Percentiles rank a stretch among this genome's conserved stretches.
phyloP scores from a whole-genome alignment of 2,113 vertebrate species.

The Phyllostomus hastatus region DNA sequence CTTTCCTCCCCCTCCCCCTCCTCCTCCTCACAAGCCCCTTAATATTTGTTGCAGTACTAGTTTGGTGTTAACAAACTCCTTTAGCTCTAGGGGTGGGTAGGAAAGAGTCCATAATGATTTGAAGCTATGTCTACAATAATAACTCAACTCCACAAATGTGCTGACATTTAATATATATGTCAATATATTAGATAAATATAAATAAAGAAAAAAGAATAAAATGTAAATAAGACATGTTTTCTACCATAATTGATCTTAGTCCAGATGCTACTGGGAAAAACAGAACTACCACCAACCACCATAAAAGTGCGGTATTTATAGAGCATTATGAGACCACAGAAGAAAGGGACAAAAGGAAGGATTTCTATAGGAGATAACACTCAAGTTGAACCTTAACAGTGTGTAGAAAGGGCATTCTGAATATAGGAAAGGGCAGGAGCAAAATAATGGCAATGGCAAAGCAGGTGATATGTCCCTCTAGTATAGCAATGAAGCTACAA shows the following conservation, averaged over 20 bases:
- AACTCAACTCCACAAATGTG: background rate
- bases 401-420: background rate
- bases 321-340: background rate
- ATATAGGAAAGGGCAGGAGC: background rate
- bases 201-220: background rate
- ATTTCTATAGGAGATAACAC: background rate
- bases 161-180: background rate
- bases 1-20: too few species aligned
- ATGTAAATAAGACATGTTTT: background rate
- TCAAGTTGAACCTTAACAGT: background rate
- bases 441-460: background rate
- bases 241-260: background rate
- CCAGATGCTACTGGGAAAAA: background rate
- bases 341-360: background rate
- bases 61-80: too few species aligned
- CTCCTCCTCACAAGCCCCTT: too few species aligned
- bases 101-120: background rate
- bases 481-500: background rate
- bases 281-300: background rate
- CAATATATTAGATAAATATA: background rate
- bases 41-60: too few species aligned
- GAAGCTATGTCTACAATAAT: background rate
- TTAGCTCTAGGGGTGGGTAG: background rate
- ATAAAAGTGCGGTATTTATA: background rate
- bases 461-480: background rate